Conservation (phyloP, 2,888 invertebrate species). For the Lochmaea capreae region DNA sequence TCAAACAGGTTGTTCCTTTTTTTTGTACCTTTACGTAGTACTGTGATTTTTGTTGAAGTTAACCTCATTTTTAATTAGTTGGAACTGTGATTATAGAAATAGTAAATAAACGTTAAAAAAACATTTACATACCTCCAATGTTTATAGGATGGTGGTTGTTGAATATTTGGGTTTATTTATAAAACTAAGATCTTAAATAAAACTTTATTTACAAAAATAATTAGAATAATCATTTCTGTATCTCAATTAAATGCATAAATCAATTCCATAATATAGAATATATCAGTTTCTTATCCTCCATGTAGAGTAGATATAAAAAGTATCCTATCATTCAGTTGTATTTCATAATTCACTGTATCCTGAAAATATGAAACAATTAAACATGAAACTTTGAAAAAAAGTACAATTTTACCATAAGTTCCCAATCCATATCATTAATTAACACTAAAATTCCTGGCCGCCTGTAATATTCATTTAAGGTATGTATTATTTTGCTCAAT, state of each 20-base stretch:
- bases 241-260: not conserved
- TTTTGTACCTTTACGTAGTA: not conserved
- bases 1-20: not conserved
- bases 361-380: constrained; percentile 56
- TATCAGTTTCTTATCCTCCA: constrained; percentile 72
- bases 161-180: not conserved
- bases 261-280: not conserved
- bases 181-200: too few relatives aligned
- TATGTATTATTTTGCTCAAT: too few relatives aligned
- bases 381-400: constrained; percentile 8
- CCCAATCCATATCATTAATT: constrained; percentile 97
- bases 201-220: too few relatives aligned
- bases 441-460: constrained; percentile 79
- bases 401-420: constrained; percentile 74
- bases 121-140: not conserved
- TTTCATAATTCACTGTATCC: constrained; percentile 78
- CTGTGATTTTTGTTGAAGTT: not conserved
- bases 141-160: not conserved
- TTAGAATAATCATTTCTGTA: not conserved
- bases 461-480: not conserved
- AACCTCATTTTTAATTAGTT: not conserved
- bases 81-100: constrained; percentile 2
- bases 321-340: constrained; percentile 77
- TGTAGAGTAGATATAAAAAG: constrained; percentile 87
- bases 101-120: not conserved